These are phyloP conservation scores for Vulpes lagopus DNA, from an alignment of 2,113 vertebrate species.

Conservation along the genomic window DNA sequence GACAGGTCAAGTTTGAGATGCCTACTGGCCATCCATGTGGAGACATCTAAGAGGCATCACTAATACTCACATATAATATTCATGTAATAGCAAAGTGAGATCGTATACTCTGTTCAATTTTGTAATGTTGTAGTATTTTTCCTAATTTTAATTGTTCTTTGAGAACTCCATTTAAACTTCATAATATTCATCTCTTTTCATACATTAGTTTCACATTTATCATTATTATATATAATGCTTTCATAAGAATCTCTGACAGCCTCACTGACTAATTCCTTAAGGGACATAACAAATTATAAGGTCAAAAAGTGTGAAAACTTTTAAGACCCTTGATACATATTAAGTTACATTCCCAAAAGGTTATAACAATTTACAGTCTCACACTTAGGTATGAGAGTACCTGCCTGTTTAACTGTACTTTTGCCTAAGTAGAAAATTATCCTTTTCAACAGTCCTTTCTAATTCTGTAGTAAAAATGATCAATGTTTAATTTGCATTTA, in stretches of 20 bases:
- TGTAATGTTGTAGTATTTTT: background rate
- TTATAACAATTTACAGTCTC: background rate
- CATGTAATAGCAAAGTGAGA: background rate
- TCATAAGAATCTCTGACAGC: conserved; percentile 27
- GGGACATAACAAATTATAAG: background rate
- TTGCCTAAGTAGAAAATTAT: background rate
- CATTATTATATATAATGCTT: background rate
- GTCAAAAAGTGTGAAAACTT: conserved; percentile 1
- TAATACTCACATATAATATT: background rate
- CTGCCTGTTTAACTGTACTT: background rate
- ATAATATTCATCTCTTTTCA: conserved; percentile 22
- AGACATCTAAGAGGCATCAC: background rate
- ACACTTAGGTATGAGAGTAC: background rate
- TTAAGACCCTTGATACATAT: background rate
- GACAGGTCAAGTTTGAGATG: background rate
- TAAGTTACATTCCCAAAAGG: background rate
- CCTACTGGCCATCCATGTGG: background rate
- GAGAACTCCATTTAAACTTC: conserved; percentile 30
- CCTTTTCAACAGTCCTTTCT: conserved; percentile 10
- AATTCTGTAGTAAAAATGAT: conserved; percentile 4
- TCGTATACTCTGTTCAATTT: background rate
- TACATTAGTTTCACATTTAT: background rate
- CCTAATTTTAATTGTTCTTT: background rate
- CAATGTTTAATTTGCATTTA: background rate
- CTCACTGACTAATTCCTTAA: background rate